Conservation (phyloP, 2,888 invertebrate genomes). For the Drosophila paracracens region DNA sequence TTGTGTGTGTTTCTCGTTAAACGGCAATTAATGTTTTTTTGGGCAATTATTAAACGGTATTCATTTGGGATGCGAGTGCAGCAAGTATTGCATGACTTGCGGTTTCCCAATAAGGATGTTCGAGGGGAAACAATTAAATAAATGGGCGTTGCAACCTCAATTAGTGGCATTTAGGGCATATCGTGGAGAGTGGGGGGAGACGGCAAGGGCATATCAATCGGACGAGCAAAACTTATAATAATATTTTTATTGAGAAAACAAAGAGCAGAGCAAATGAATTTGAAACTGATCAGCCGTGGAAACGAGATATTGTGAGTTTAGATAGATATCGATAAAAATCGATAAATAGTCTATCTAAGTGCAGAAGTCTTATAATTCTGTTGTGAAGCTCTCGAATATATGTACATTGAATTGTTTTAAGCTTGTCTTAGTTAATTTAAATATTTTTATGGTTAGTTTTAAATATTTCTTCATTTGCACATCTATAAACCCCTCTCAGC, state of each 20-base stretch:
- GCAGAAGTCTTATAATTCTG: background rate
- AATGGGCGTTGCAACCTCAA: conserved; percentile 63
- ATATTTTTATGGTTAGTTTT: background rate
- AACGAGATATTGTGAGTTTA: too few relatives aligned
- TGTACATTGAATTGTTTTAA: background rate
- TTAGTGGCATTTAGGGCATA: conserved; percentile 62
- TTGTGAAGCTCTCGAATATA: background rate
- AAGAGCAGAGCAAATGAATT: background rate
- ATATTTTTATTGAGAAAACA: background rate
- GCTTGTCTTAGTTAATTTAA: background rate
- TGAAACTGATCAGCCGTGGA: background rate
- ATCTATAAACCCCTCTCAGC: background rate
- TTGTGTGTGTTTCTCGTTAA: conserved; percentile 10
- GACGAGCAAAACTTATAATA: background rate
- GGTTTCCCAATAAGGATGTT: conserved; percentile 43
- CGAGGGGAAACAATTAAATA: conserved; percentile 11
- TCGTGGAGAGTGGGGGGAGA: background rate
- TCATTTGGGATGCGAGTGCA: conserved; percentile 33
- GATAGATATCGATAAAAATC: background rate
- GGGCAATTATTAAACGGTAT: conserved; percentile 46
- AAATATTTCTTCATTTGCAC: background rate
- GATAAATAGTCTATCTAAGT: background rate
- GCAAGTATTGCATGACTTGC: conserved; percentile 49
- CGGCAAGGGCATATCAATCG: conserved; percentile 2
- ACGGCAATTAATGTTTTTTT: conserved; percentile 58